Conservation (phyloP, 2,797 vertebrate genomes). For the Molothrus ater region DNA sequence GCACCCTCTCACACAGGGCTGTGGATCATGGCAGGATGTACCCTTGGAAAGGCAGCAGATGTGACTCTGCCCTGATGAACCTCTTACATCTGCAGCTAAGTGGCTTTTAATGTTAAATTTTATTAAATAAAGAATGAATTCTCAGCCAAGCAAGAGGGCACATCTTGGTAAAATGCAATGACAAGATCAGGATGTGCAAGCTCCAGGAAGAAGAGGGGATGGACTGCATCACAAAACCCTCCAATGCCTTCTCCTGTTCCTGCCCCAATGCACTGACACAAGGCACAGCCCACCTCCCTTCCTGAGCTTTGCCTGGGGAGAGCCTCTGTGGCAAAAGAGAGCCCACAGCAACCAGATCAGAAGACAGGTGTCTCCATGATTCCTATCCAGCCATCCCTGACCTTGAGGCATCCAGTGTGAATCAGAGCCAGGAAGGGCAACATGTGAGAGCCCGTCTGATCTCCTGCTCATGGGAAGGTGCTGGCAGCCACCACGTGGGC, state of each 20-base stretch:
- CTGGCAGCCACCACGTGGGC: conserved; percentile 50
- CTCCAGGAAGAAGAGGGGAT: background rate
- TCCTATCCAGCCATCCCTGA: conserved; percentile 36
- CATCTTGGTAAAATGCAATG: rapidly evolving
- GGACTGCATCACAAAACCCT: background rate
- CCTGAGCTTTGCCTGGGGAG: background rate
- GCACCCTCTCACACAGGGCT: background rate
- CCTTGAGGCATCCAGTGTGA: conserved; percentile 8
- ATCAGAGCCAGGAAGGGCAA: conserved; percentile 49
- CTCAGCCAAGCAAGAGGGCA: background rate
- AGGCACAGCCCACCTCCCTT: background rate
- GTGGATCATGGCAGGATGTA: background rate
- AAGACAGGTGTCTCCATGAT: background rate
- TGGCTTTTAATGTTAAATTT: background rate
- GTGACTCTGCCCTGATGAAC: background rate
- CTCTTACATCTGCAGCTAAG: background rate
- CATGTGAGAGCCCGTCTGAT: conserved; percentile 37
- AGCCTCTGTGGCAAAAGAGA: background rate
- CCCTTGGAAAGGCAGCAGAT: background rate
- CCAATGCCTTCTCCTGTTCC: background rate
- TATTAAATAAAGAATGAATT: background rate
- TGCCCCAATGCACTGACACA: background rate
- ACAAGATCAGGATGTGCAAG: background rate
- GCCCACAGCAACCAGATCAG: background rate
- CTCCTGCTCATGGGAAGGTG: conserved; percentile 4